A percentile compares a stretch with the other conserved stretches of the same genome.
Evolutionary conservation across 2,113 vertebrate genomes (phyloP).

Genomic region (Mohoua ochrocephala): DNA sequence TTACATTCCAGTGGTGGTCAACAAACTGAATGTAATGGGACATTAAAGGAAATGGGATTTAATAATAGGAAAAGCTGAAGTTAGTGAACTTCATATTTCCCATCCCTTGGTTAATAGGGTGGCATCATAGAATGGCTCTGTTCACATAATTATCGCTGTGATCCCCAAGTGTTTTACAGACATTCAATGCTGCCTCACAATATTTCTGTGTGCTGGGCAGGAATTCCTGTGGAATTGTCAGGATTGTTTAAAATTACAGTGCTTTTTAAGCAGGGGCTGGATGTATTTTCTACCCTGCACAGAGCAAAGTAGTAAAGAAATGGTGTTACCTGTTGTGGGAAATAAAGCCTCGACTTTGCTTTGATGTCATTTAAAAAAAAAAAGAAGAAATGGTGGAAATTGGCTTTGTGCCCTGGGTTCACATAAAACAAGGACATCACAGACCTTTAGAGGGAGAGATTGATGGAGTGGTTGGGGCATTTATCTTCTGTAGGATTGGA

Average conservation of each 20-base stretch:
- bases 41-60: not conserved
- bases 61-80: not conserved
- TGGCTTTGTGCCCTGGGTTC: not conserved
- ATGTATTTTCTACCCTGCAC: not conserved
- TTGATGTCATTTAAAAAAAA: too few species aligned
- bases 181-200: not conserved
- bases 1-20: not conserved
- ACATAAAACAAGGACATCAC: not conserved
- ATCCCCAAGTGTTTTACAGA: not conserved
- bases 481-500: not conserved
- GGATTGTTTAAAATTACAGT: not conserved
- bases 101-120: not conserved
- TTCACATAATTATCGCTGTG: not conserved
- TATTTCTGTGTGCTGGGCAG: not conserved
- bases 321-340: not conserved
- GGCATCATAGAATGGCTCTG: not conserved
- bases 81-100: not conserved
- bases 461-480: not conserved
- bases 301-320: rapidly evolving
- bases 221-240: not conserved
- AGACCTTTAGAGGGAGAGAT: not conserved
- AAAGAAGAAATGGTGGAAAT: not conserved
- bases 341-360: not conserved
- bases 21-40: not conserved
- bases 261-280: not conserved